Conservation (phyloP, 2,888 invertebrate species). For the Erynnis tages region DNA sequence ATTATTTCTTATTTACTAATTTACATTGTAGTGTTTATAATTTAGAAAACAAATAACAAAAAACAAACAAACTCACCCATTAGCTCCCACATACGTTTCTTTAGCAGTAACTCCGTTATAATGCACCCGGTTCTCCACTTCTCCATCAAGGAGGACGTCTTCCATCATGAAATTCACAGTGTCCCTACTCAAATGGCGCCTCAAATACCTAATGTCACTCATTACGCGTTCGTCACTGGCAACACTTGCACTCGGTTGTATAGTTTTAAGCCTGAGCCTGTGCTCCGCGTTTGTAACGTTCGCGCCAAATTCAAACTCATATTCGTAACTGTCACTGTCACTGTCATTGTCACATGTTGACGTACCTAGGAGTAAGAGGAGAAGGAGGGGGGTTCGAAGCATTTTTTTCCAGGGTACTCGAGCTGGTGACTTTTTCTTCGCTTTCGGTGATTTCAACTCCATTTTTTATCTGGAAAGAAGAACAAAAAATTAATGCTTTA, state of each 20-base stretch:
- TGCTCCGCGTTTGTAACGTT: constrained; percentile 35
- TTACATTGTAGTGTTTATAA: too few species aligned
- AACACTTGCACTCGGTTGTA: constrained; percentile 42
- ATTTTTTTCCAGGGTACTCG: constrained; percentile 61
- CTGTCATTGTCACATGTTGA: constrained; percentile 62
- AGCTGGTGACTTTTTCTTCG: constrained; percentile 65
- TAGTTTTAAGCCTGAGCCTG: constrained; percentile 43
- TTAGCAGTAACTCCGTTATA: constrained; percentile 84
- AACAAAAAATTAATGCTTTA: neutral
- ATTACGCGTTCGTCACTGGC: constrained; percentile 44
- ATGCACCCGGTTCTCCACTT: constrained; percentile 84
- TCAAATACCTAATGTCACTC: constrained; percentile 66
- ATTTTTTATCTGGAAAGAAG: constrained; percentile 60
- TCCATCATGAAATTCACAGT: constrained; percentile 84
- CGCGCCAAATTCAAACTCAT: constrained; percentile 33
- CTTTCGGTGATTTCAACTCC: constrained; percentile 71
- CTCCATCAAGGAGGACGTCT: constrained; percentile 86
- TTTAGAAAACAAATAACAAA: neutral
- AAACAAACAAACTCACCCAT: constrained; percentile 68
- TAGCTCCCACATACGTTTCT: constrained; percentile 82
- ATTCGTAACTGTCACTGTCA: constrained; percentile 57
- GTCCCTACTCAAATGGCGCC: constrained; percentile 65
- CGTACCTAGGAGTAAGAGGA: constrained; percentile 63
- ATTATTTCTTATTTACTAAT: too few species aligned
- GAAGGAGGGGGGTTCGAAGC: constrained; percentile 60